phyloP scores from a whole-genome alignment of 2,888 invertebrate genomes.

The Parnassius mnemosyne region DNA sequence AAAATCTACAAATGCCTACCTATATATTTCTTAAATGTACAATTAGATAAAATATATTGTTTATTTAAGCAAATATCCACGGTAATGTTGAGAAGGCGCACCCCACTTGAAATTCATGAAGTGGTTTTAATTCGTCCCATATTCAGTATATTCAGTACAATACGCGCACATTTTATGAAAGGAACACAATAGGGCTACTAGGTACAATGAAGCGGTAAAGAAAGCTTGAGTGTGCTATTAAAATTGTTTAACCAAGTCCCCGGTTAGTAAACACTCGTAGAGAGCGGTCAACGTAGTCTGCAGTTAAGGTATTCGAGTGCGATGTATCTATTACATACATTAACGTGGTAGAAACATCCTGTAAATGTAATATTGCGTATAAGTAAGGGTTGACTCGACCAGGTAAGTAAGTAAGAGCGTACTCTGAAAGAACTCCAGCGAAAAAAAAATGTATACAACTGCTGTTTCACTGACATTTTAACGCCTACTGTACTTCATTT shows the following conservation, averaged over 20 bases:
- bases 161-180: conserved; percentile 21
- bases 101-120: conserved; percentile 5
- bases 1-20: too few species aligned
- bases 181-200: conserved; percentile 29
- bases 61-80: background rate
- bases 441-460: too few species aligned
- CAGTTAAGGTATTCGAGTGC: conserved; percentile 8
- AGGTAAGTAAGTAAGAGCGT: too few species aligned
- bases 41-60: too few species aligned
- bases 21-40: too few species aligned
- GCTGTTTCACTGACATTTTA: too few species aligned
- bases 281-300: conserved; percentile 28
- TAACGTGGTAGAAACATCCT: too few species aligned
- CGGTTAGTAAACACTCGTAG: conserved; percentile 38
- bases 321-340: conserved; percentile 5
- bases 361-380: too few species aligned
- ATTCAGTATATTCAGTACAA: conserved; percentile 2
- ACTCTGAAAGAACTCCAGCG: too few species aligned
- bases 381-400: too few species aligned
- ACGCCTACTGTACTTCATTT: too few species aligned
- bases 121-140: conserved; percentile 8
- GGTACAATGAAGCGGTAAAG: conserved; percentile 46
- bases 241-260: conserved; percentile 36
- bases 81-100: background rate
- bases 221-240: conserved; percentile 50